phyloP scores from a whole-genome alignment of 1,140 invertebrate species.

The Scaptomyza pallida region DNA sequence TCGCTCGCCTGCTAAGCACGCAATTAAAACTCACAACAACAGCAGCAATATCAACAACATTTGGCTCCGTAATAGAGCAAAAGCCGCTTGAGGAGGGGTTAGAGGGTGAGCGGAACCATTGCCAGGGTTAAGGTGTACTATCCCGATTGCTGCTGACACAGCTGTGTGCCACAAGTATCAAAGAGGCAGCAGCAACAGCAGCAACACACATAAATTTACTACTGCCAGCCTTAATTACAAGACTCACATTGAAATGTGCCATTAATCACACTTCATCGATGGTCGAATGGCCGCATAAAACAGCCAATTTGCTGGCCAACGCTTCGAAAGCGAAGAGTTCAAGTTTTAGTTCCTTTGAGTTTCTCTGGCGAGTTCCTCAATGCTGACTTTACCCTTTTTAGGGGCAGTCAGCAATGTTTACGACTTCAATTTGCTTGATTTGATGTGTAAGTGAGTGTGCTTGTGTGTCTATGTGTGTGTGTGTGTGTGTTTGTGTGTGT shows the following conservation, averaged over 20 bases:
- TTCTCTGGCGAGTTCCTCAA: background rate
- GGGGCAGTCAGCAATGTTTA: constrained; percentile 48
- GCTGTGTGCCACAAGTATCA: constrained; percentile 43
- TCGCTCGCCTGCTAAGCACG: constrained; percentile 67
- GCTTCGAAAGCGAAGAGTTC: background rate
- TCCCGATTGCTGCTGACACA: constrained; percentile 21
- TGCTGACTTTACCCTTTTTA: constrained; percentile 38
- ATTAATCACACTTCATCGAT: constrained; percentile 81
- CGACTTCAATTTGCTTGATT: constrained; percentile 51
- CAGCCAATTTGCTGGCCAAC: constrained; percentile 57
- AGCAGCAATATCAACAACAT: constrained; percentile 37
- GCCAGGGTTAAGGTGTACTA: constrained; percentile 36
- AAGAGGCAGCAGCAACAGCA: background rate
- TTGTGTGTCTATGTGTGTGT: background rate
- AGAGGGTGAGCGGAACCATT: background rate
- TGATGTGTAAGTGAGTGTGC: no score
- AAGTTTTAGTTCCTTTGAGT: background rate
- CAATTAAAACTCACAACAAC: constrained; percentile 63
- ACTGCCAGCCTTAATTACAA: constrained; percentile 67
- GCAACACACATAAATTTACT: constrained; percentile 62
- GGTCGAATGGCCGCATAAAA: constrained; percentile 63
- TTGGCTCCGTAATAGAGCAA: constrained; percentile 57
- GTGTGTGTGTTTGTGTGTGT: background rate
- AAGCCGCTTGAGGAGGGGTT: background rate
- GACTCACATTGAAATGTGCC: constrained; percentile 71